Conservation (phyloP, 2,888 invertebrate genomes). For the Dexiosoma caninum region DNA sequence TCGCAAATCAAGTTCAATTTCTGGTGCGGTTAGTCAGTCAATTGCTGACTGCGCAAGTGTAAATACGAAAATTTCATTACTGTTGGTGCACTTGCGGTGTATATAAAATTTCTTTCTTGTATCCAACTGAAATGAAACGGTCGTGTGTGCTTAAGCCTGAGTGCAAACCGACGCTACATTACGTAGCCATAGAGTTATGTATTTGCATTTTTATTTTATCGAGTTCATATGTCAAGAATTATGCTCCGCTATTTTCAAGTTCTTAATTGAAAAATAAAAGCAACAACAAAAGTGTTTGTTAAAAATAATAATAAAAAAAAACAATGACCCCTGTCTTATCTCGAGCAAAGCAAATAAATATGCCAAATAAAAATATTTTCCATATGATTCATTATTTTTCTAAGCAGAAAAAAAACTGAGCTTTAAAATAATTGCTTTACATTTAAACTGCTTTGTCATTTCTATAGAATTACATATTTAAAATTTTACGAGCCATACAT, state of each 20-base stretch:
- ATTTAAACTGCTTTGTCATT: background rate
- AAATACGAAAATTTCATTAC: slow-evolving; percentile 16
- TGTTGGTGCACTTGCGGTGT: slow-evolving; percentile 24
- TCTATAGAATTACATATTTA: too few relatives aligned
- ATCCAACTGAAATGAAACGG: background rate
- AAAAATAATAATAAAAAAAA: slow-evolving; percentile 5
- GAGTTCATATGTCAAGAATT: slow-evolving; percentile 50
- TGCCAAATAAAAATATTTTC: background rate
- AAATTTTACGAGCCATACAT: too few relatives aligned
- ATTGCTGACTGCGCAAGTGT: slow-evolving; percentile 41
- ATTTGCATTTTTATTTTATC: slow-evolving; percentile 16
- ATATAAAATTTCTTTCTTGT: background rate
- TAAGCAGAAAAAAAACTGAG: background rate
- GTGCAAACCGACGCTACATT: background rate
- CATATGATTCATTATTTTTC: background rate
- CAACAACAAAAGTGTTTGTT: slow-evolving; percentile 14
- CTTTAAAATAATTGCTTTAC: background rate
- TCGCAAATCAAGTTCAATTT: slow-evolving; percentile 31
- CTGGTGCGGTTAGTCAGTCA: slow-evolving; percentile 38
- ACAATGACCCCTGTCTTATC: slow-evolving; percentile 2
- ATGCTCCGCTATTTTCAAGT: slow-evolving; percentile 29
- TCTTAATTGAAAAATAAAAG: slow-evolving; percentile 18
- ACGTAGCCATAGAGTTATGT: slow-evolving; percentile 4
- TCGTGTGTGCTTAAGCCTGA: background rate
- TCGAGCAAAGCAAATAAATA: background rate